phyloP scores from a whole-genome alignment of 1,140 invertebrate species.

The Diabrotica undecimpunctata region DNA sequence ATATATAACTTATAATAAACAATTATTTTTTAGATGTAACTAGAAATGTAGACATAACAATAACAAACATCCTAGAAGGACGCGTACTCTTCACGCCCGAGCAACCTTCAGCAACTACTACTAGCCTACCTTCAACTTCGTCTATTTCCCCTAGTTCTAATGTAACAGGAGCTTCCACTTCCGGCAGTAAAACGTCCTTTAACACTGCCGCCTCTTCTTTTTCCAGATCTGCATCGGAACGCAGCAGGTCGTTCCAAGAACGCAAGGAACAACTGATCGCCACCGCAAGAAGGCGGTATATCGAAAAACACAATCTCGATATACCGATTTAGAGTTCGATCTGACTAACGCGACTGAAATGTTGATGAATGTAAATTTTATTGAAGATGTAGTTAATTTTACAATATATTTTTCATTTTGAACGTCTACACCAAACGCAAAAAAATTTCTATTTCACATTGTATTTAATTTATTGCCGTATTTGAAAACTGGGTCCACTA shows the following conservation, averaged over 20 bases:
- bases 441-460: no score
- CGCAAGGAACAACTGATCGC: constrained; percentile 74
- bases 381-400: not conserved
- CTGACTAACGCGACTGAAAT: not conserved
- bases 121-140: constrained; percentile 5
- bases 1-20: no score
- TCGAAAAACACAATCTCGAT: constrained; percentile 70
- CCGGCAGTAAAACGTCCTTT: constrained; percentile 32
- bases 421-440: no score
- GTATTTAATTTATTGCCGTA: no score
- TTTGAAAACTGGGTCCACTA: no score
- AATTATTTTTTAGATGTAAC: constrained; percentile 60
- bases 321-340: constrained; percentile 26
- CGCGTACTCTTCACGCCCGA: constrained; percentile 64
- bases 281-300: constrained; percentile 71
- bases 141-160: constrained; percentile 26
- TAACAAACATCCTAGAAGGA: constrained; percentile 78
- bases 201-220: constrained; percentile 54
- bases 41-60: constrained; percentile 73
- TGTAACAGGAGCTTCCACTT: constrained; percentile 25
- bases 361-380: constrained; percentile 5
- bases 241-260: constrained; percentile 69
- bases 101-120: constrained; percentile 10
- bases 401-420: no score
- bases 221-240: constrained; percentile 59